Base-by-base conservation (phyloP, 2,113 vertebrate genomes). In the Suncus etruscus region DNA sequence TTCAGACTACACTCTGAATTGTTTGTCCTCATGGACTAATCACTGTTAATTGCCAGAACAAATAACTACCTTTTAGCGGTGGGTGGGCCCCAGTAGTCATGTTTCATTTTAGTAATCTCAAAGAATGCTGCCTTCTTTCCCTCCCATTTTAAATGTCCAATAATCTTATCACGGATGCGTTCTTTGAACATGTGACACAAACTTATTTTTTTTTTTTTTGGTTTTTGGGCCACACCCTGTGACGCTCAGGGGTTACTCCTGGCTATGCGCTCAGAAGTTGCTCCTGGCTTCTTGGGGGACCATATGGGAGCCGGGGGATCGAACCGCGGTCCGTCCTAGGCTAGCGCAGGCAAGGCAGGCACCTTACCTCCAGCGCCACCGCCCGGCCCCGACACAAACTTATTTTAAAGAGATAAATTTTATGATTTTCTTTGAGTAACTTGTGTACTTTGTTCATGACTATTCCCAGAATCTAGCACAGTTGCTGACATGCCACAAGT, bases 321-420 rank as follows among this genome's bases (percentile, higher is more conserved):
- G n/a, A n/a, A n/a, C n/a, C n/a, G n/a, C n/a, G n/a, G n/a, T n/a
- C n/a, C n/a, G n/a, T n/a, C n/a, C n/a, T n/a, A n/a, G n/a, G n/a
- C n/a, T n/a, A n/a, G n/a, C n/a, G n/a, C n/a, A n/a, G n/a, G n/a
- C n/a, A n/a, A n/a, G n/a, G n/a, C n/a, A n/a, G n/a, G n/a, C n/a
- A n/a, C n/a, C n/a, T n/a, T n/a, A n/a, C n/a, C n/a, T n/a, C n/a
- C n/a, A n/a, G n/a, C n/a, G n/a, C n/a, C n/a, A n/a, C n/a, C n/a
- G n/a, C n/a, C n/a, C n/a, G n/a, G n/a, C n/a, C n/a, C n/a, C n/a
- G n/a, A n/a, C n/a, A n/a, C n/a, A 68, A 81, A 12, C 14, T 95
- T 47, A 70, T 89, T 61, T 89, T 83, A 68, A 81, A 81, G 51
- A 22, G 65, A 54, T 84, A 81, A 54, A 9, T 20, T 54, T 72